Conservation (phyloP, 2,113 vertebrate species). For the Dipodomys spectabilis region DNA sequence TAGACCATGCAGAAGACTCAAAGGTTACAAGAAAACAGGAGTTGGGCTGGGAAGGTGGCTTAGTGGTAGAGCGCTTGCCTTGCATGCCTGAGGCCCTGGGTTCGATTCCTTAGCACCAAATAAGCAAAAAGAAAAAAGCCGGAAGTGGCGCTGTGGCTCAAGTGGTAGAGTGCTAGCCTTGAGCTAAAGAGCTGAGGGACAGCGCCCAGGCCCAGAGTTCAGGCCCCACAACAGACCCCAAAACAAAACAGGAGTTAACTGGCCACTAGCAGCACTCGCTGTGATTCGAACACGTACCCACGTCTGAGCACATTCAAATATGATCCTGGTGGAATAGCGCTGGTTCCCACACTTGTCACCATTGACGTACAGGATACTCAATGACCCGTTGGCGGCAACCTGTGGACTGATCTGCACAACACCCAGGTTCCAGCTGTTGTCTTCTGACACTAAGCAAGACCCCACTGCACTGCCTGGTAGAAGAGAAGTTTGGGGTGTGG, state of each 20-base stretch:
- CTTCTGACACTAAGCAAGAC: slow-evolving; percentile 88
- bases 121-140: too few relatives aligned
- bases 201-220: too few relatives aligned
- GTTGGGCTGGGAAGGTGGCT: too few relatives aligned
- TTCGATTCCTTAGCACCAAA: too few relatives aligned
- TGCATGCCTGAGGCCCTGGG: too few relatives aligned
- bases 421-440: slow-evolving; percentile 89
- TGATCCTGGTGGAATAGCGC: slow-evolving; percentile 93
- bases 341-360: slow-evolving; percentile 90
- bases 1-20: rapidly evolving
- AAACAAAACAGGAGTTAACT: rapidly evolving
- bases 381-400: slow-evolving; percentile 90
- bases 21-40: rapidly evolving
- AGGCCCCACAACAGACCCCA: too few relatives aligned
- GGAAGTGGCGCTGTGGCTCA: too few relatives aligned
- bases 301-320: slow-evolving; percentile 93
- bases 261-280: rapidly evolving
- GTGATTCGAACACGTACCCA: slow-evolving; percentile 82
- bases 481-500: rapidly evolving
- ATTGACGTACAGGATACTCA: slow-evolving; percentile 93
- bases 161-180: too few relatives aligned
- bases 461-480: slow-evolving; percentile 92
- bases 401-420: slow-evolving; percentile 94
- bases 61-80: too few relatives aligned
- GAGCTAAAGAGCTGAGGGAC: too few relatives aligned